phyloP scores from a whole-genome alignment of 2,797 vertebrate species.

The Manis pentadactyla region DNA sequence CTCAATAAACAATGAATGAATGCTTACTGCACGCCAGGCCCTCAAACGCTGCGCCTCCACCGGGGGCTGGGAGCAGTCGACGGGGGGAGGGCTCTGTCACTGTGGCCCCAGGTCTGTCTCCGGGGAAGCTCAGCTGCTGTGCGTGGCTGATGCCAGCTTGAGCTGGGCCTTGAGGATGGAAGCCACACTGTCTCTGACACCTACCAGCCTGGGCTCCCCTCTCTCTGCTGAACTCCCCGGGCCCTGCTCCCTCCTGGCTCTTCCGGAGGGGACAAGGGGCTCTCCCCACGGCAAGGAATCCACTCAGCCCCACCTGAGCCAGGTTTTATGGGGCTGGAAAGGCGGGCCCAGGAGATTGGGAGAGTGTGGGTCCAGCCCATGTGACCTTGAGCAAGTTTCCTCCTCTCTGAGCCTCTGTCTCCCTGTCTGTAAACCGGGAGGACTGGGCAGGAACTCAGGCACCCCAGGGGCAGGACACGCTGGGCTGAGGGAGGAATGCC shows the following conservation, averaged over 20 bases:
- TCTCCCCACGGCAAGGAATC: neutral
- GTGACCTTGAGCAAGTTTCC: neutral
- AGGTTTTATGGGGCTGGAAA: neutral
- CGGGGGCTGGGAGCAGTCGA: neutral
- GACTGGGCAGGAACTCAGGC: neutral
- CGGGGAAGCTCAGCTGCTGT: neutral
- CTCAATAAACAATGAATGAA: neutral
- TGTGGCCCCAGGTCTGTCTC: neutral
- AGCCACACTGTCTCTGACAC: accelerated
- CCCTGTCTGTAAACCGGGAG: neutral
- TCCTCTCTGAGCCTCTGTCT: neutral
- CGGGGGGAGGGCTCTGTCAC: neutral
- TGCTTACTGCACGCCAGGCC: neutral
- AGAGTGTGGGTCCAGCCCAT: accelerated
- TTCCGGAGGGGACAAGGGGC: neutral
- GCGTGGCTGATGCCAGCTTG: accelerated
- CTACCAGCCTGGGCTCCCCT: neutral
- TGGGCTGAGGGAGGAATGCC: accelerated
- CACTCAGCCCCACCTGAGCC: neutral
- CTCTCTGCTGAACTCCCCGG: neutral
- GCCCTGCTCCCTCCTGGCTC: neutral
- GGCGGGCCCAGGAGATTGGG: accelerated
- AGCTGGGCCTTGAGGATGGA: neutral
- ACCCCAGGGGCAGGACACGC: neutral
- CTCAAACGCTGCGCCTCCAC: neutral